Base-by-base conservation (phyloP, 2,113 vertebrate genomes). In the Cryptotis parvus region DNA sequence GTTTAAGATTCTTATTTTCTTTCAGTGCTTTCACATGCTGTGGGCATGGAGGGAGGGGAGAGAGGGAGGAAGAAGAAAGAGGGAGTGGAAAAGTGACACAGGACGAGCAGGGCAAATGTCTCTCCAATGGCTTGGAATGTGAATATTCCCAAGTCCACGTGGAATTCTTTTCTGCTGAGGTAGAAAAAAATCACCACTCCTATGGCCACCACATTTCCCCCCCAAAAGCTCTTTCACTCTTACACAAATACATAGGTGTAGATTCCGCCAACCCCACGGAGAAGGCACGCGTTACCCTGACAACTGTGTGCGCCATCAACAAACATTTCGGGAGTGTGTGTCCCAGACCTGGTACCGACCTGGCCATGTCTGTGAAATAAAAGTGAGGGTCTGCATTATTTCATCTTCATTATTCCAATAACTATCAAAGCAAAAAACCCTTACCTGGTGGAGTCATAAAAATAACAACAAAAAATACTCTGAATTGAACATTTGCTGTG, bases 1-100 rank as follows among this genome's bases (percentile, higher is more conserved):
- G 97, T 97, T 97, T 95, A 97, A 97, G 96, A 97, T 96, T 96
- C 96, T 97, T 97, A 97, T 97, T 98, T 98, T 97, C 97, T 97
- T 96, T 96, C 96, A 95, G 69, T 97, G 96, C 96, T 95, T 97
- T 97, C 94, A 89, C 97, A 96, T 97, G 96, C 97, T 98, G 97
- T 89, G 97, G 94, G 10, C 89, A 35, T 93, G 96, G 95, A 96
- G 97, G 96, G 96, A 97, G 95, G 96, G 95, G 96, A 97, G 95
- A 92, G 94, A 95, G 96, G 96, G 94, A 84, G 74, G 85, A 95
- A 70, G 86, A 61, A 61, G 63, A 58, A 94, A 95, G 78, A 92
- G 93, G 89, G 80, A 84, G 89, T 92, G 92, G 95, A 94, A 84
- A 92, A 96, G 86, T 82, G 94, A 93, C 94, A 87, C 84, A 84